Base-by-base conservation (phyloP, 2,797 vertebrate genomes). In the Myotis vivesi region DNA sequence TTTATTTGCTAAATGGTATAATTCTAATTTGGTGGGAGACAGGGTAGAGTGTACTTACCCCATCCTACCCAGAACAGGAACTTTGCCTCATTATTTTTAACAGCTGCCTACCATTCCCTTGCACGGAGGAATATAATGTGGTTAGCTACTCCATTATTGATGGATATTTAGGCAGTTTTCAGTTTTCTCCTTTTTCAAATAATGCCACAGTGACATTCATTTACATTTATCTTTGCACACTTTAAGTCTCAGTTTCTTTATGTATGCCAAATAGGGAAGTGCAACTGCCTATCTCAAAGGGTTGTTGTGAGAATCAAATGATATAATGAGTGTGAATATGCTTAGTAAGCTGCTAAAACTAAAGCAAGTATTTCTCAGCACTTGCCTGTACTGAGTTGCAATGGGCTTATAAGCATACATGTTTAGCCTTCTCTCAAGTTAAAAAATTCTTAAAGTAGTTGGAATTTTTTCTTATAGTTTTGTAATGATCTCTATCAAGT, bases 291-390 rank as follows among this genome's bases (percentile, higher is more conserved):
- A 46, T 84, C 91, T 94, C 91, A 49, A 80, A 87, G 91, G 91
- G 94, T 46, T 91, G 92, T 88, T 96, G 86, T 94, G 92, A 94
- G 86, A 89, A 72, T 94, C 94, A 95, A 96, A 77, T 92, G 94
- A 69, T 71, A 51, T 28, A 91, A 73, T 76, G 86, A 89, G 84
- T 94, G 89, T 84, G 88, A 94, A 57, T 83, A 72, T 57, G 80
- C 83, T 73, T 77, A 53, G 92, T 95, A 94, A 96, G 86, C 94
- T 96, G 95, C 73, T 84, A 79, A 96, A 89, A 53, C 38, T 93
- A 57, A 69, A 46, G 81, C n/a, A 75, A 94, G 75, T 86, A 79
- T 88, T 89, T 86, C 87, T 94, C 83, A 69, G 91, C 57, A 17
- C 66, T 95, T 69, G 91, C 36, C 88, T 91, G 19, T 76, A 82